Conservation (phyloP, 2,888 invertebrate species). For the Synergus itoensis region DNA sequence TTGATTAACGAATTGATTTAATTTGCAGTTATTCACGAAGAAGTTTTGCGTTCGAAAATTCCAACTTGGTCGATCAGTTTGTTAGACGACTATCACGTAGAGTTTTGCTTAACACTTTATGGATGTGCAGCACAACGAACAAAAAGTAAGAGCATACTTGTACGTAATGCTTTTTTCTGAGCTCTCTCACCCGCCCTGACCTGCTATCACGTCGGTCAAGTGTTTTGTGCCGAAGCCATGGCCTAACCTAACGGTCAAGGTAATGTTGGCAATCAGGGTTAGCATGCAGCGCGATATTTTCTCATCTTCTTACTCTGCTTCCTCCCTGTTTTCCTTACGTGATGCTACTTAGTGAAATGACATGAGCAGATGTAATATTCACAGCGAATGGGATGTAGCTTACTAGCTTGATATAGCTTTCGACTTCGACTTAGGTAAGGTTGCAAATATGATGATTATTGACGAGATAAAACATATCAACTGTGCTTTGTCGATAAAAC, state of each 20-base stretch:
- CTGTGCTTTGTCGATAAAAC: too few relatives aligned
- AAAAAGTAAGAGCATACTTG: not conserved
- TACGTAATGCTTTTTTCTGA: not conserved
- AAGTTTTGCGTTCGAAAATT: not conserved
- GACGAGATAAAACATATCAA: too few relatives aligned
- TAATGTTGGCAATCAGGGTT: constrained; percentile 24
- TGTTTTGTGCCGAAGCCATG: constrained; percentile 24
- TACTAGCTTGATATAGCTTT: too few relatives aligned
- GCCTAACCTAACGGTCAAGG: constrained; percentile 12
- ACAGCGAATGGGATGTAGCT: not conserved
- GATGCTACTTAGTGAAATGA: constrained; percentile 17
- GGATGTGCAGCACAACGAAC: constrained; percentile 43
- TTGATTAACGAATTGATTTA: too few relatives aligned
- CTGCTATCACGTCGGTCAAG: constrained; percentile 39
- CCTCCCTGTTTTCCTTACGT: not conserved
- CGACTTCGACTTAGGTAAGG: too few relatives aligned
- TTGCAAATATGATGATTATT: too few relatives aligned
- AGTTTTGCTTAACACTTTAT: constrained; percentile 16
- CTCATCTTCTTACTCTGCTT: constrained; percentile 19
- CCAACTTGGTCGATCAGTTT: not conserved
- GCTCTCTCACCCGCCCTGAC: constrained; percentile 15
- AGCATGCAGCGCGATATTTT: constrained; percentile 5
- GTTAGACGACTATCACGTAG: not conserved
- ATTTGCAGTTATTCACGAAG: not conserved
- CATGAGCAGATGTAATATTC: constrained; percentile 5